A percentile compares a stretch with the other conserved stretches of the same genome.
Conservation (phyloP, 2,888 invertebrate species). For the Anthrax anthrax region DNA sequence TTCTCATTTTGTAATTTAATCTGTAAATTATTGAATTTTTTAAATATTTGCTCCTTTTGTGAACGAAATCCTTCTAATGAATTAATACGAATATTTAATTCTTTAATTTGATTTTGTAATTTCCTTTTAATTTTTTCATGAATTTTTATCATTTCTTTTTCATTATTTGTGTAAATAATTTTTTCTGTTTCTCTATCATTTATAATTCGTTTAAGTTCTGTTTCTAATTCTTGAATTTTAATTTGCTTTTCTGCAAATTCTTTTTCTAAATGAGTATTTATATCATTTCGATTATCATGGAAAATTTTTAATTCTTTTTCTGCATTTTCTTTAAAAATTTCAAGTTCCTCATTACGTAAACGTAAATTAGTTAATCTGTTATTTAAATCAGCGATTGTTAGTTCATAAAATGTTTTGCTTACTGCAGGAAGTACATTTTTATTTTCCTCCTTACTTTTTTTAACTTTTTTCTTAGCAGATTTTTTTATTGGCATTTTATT, state of each 20-base stretch:
- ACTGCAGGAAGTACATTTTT: constrained; percentile 35
- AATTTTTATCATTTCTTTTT: background rate
- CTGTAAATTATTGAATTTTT: background rate
- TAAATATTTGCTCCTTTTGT: background rate
- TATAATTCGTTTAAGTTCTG: background rate
- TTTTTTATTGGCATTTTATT: too few relatives aligned
- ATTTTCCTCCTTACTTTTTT: too few relatives aligned
- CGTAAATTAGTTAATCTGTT: constrained; percentile 60
- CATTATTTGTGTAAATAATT: background rate
- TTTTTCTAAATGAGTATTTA: background rate
- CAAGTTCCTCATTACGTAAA: constrained; percentile 50
- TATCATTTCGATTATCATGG: background rate
- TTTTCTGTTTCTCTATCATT: background rate
- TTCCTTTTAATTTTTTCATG: background rate
- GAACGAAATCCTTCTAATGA: background rate
- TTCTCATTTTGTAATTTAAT: background rate
- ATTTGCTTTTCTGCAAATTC: background rate
- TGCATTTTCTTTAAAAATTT: constrained; percentile 51
- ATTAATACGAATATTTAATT: background rate
- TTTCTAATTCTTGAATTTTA: background rate
- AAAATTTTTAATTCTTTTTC: constrained; percentile 26
- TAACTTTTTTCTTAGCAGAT: too few relatives aligned
- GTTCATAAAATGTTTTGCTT: constrained; percentile 66
- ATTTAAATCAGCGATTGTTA: constrained; percentile 71
- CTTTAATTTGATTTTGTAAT: background rate